Conservation (phyloP, 2,888 invertebrate species). For the Chaitophorus viminalis region DNA sequence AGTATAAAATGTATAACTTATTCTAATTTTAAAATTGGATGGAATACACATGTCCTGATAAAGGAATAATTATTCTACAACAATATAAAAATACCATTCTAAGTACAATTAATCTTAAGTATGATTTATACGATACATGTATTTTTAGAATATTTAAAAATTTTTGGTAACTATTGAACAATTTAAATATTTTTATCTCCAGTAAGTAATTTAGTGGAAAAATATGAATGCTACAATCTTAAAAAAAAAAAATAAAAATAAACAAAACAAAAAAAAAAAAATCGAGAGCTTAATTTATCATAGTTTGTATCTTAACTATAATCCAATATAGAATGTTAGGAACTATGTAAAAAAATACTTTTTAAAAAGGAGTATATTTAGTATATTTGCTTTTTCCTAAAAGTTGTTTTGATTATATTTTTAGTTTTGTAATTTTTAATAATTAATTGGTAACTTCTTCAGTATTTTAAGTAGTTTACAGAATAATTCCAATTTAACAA, state of each 20-base stretch:
- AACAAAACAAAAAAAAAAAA: neutral
- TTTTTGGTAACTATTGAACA: conserved; percentile 10
- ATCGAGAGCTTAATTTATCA: no score
- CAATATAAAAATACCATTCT: neutral
- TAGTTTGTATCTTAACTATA: no score
- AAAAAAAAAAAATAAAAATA: neutral
- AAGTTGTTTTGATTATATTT: no score
- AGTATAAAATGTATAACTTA: neutral
- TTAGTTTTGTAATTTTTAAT: no score
- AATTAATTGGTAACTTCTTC: no score
- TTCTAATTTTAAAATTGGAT: conserved; percentile 17
- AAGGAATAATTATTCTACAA: conserved; percentile 13
- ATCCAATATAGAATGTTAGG: neutral
- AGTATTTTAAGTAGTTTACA: no score
- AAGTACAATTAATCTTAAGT: neutral
- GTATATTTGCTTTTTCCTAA: no score
- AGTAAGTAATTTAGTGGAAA: neutral
- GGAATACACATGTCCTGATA: conserved; percentile 41
- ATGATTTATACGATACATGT: neutral
- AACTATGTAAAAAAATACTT: neutral
- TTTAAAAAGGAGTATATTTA: no score
- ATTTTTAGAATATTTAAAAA: neutral
- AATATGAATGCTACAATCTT: neutral
- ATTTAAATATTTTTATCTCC: neutral
- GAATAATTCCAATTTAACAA: no score